A percentile compares a stretch with the other conserved stretches of the same genome.
These are phyloP conservation scores for Pomacea maculata DNA, from an alignment of 1,140 invertebrate genomes.

Conservation along the genomic window DNA sequence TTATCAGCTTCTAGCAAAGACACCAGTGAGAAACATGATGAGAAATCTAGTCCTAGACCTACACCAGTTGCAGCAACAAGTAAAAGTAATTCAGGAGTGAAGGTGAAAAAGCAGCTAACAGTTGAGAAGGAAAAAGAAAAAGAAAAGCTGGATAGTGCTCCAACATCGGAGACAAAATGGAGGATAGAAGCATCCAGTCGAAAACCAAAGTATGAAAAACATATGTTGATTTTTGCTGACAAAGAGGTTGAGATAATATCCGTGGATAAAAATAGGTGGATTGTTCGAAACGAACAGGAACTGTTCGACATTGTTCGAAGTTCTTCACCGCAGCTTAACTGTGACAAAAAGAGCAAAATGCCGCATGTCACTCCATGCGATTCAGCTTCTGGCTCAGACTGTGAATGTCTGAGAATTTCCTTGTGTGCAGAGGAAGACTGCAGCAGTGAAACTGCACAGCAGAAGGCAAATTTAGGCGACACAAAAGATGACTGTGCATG, in stretches of 20 bases:
- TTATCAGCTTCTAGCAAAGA: slow-evolving; percentile 49
- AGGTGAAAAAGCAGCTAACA: slow-evolving; percentile 3
- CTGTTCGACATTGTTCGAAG: slow-evolving; percentile 38
- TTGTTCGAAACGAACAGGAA: slow-evolving; percentile 58
- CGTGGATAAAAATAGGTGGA: slow-evolving; percentile 59
- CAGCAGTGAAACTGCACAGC: not conserved
- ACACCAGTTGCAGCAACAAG: not conserved
- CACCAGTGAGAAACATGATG: slow-evolving; percentile 8
- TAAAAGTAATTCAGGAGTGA: not conserved
- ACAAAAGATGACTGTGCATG: slow-evolving; percentile 15
- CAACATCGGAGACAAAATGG: slow-evolving; percentile 2
- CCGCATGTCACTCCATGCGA: slow-evolving; percentile 15
- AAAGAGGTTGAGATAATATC: slow-evolving; percentile 60
- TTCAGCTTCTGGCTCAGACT: slow-evolving; percentile 18
- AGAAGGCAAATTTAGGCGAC: not conserved
- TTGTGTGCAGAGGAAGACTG: not conserved
- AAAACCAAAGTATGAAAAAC: slow-evolving; percentile 50
- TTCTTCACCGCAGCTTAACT: not conserved
- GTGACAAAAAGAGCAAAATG: not conserved
- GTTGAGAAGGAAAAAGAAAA: slow-evolving; percentile 18
- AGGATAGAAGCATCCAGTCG: slow-evolving; percentile 6
- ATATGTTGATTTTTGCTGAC: slow-evolving; percentile 56
- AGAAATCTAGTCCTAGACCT: slow-evolving; percentile 11
- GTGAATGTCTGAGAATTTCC: slow-evolving; percentile 8
- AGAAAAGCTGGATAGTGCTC: not conserved